Conservation (phyloP, 2,797 vertebrate species). For the Pampus argenteus region DNA sequence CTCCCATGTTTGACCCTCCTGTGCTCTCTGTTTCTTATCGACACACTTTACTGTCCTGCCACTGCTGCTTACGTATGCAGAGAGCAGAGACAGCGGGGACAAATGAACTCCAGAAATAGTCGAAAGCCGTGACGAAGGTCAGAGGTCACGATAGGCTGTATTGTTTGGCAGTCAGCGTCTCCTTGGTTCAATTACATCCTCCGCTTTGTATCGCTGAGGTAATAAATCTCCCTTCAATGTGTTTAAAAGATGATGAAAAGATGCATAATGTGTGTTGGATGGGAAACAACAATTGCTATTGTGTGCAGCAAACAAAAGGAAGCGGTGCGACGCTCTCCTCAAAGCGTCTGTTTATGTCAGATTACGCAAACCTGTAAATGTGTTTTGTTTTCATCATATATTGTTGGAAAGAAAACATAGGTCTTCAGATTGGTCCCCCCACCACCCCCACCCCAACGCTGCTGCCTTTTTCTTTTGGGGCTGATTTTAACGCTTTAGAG, state of each 20-base stretch:
- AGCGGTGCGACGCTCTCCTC: conserved; percentile 4
- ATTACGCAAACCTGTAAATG: conserved; percentile 67
- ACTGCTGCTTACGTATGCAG: conserved; percentile 13
- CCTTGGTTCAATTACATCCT: conserved; percentile 29
- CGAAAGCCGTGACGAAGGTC: conserved; percentile 13
- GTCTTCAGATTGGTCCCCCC: conserved; percentile 31
- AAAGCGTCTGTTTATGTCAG: conserved; percentile 69
- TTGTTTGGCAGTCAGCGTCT: conserved; percentile 31
- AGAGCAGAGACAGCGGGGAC: neutral
- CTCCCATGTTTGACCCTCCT: conserved; percentile 39
- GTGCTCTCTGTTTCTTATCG: conserved; percentile 36
- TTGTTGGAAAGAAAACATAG: conserved; percentile 44
- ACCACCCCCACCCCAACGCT: too few relatives aligned
- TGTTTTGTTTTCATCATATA: conserved; percentile 22
- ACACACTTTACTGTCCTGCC: conserved; percentile 20
- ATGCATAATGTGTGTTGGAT: conserved; percentile 29
- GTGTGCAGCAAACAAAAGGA: conserved; percentile 56
- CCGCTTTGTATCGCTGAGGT: conserved; percentile 28
- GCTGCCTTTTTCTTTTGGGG: conserved; percentile 20
- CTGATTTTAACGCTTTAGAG: conserved; percentile 51
- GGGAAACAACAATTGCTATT: conserved; percentile 62
- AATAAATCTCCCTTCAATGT: conserved; percentile 35
- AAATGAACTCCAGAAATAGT: conserved; percentile 31
- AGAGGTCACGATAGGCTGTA: conserved; percentile 23
- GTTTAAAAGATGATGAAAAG: conserved; percentile 64